phyloP scores from a whole-genome alignment of 2,888 invertebrate species.

The Ormyrus pomaceus region DNA sequence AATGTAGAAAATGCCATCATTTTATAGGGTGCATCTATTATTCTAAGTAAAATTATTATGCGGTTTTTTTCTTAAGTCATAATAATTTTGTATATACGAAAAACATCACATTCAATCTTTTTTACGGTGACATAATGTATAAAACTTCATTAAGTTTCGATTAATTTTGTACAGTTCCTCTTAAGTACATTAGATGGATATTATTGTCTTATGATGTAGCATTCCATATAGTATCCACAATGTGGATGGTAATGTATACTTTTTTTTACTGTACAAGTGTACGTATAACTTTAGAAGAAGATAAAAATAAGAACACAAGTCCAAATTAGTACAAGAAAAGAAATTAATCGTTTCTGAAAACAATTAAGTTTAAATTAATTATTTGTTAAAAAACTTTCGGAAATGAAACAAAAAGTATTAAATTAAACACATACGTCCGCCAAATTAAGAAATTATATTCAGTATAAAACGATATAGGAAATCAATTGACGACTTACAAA shows the following conservation, averaged over 20 bases:
- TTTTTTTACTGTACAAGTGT: conserved; percentile 52
- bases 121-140: conserved; percentile 51
- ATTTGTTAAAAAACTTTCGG: conserved; percentile 44
- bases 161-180: conserved; percentile 61
- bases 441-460: conserved; percentile 50
- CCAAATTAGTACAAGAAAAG: conserved; percentile 49
- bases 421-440: conserved; percentile 45
- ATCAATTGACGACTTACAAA: conserved; percentile 49
- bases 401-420: conserved; percentile 52
- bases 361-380: conserved; percentile 42
- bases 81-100: conserved; percentile 42
- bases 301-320: conserved; percentile 41
- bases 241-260: conserved; percentile 57
- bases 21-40: conserved; percentile 27
- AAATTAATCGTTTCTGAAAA: conserved; percentile 44
- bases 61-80: conserved; percentile 13
- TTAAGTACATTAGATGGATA: conserved; percentile 55
- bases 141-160: conserved; percentile 56
- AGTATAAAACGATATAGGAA: conserved; percentile 41
- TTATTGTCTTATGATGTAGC: conserved; percentile 52
- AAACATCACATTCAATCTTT: conserved; percentile 49
- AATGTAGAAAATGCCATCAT: conserved; percentile 46
- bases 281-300: conserved; percentile 46
- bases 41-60: conserved; percentile 33
- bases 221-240: conserved; percentile 58